Evolutionary conservation across 2,888 invertebrate species (phyloP).

Genomic region (Adineta ricciae): DNA sequence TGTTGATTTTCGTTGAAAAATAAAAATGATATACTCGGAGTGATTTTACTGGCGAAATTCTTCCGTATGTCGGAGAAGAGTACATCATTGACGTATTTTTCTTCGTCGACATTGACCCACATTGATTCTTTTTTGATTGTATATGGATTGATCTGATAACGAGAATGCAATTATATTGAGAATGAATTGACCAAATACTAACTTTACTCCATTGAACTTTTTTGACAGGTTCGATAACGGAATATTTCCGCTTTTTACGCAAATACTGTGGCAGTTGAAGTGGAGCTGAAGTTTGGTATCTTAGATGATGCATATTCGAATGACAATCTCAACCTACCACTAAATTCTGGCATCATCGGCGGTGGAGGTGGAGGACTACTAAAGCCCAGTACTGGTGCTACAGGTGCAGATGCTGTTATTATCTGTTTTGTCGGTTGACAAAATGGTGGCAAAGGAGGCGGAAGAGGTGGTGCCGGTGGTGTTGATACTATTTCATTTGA

Average conservation of each 20-base stretch:
- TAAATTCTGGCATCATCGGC: neutral
- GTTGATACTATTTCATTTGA: neutral
- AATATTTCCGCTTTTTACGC: neutral
- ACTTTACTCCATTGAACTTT: constrained; percentile 18
- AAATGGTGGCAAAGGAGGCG: neutral
- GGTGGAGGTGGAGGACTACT: neutral
- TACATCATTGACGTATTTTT: neutral
- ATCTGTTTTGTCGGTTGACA: neutral
- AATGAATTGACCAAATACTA: too few species aligned
- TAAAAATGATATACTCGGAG: neutral
- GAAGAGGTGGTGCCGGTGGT: neutral
- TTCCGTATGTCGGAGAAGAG: neutral
- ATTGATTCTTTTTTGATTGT: constrained; percentile 3
- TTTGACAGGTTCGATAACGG: neutral
- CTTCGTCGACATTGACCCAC: constrained; percentile 2
- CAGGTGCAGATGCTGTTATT: neutral
- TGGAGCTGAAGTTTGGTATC: neutral
- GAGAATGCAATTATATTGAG: too few species aligned
- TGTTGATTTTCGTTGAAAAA: too few species aligned
- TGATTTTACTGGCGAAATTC: neutral
- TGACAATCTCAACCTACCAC: neutral
- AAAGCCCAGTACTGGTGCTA: neutral
- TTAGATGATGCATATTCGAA: neutral
- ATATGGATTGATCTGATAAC: constrained; percentile 16
- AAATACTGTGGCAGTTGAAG: neutral